These are phyloP conservation scores for Epinotia demarniana DNA, from an alignment of 2,888 invertebrate species.

Conservation along the genomic window DNA sequence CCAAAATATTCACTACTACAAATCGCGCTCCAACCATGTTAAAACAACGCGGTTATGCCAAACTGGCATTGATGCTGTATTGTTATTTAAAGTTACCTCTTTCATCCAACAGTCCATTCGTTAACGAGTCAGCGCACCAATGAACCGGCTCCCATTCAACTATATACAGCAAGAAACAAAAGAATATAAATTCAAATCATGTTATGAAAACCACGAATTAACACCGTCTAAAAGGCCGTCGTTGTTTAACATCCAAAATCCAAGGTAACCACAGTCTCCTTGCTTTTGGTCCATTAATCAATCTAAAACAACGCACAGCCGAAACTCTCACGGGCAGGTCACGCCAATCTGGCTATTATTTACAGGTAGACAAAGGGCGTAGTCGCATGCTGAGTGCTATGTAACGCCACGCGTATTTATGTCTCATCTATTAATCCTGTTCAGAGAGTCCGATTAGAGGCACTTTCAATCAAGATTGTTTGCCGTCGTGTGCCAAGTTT, in stretches of 20 bases:
- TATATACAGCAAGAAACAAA: slow-evolving; percentile 13
- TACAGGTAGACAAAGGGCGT: slow-evolving; percentile 23
- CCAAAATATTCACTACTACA: background rate
- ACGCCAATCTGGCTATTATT: slow-evolving; percentile 19
- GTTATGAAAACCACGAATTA: slow-evolving; percentile 35
- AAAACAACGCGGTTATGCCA: slow-evolving; percentile 10
- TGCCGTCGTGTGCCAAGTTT: slow-evolving; percentile 69
- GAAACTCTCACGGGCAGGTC: slow-evolving; percentile 30
- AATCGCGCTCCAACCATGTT: background rate
- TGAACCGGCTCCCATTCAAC: slow-evolving; percentile 17
- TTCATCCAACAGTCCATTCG: slow-evolving; percentile 28
- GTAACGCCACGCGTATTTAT: slow-evolving; percentile 36
- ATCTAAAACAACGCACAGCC: slow-evolving; percentile 36
- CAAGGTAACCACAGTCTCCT: slow-evolving; percentile 43
- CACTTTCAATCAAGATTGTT: slow-evolving; percentile 78
- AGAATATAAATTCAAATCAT: slow-evolving; percentile 21
- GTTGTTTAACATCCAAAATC: slow-evolving; percentile 41
- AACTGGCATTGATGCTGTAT: slow-evolving; percentile 12
- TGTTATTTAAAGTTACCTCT: slow-evolving; percentile 25
- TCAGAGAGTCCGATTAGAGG: slow-evolving; percentile 67
- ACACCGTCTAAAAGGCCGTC: slow-evolving; percentile 37
- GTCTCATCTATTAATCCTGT: slow-evolving; percentile 45
- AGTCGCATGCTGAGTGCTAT: slow-evolving; percentile 10
- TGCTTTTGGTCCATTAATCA: slow-evolving; percentile 42
- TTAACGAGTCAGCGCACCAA: slow-evolving; percentile 15